Evolutionary conservation across 2,113 vertebrate genomes (phyloP), one percentile per base, ranked within the genome.

Genomic region (Chamaetylas fuelleborni): DNA sequence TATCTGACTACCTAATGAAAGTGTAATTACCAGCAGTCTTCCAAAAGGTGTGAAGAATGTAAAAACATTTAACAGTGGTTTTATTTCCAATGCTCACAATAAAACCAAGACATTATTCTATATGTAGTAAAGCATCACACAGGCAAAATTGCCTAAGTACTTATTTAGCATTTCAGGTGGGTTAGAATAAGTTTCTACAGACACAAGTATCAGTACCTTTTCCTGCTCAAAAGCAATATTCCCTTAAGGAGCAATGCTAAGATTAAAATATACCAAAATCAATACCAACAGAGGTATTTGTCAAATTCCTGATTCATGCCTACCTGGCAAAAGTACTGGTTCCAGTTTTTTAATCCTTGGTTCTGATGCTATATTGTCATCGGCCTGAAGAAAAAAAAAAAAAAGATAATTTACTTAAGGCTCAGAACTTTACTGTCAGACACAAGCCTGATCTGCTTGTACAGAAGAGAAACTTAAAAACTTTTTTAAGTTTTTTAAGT

Each of bases 311-410:
- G 40, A 80, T 83, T 81, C 43, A 74, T 9, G 66, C 96, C 98
- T 97, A 99, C 99, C 99, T 98, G 98, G 98, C 95, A 99, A 96
- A 95, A 99, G 98, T 47, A 98, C 98, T 3, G 99, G 98, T 87
- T 99, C 99, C 98, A 99, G 97, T 92, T 99, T 99, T 96, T 98
- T 99, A 92, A 99, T 98, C 56, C 98, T 98, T 77, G 98, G 98
- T 73, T 99, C 98, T 81, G 98, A 97, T 3, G 78, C 95, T 86
- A 97, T 97, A 94, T 97, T 98, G 69, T 98, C 98, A 38, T 99
- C 99, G 64, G 98, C 97, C 99, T 99, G 91, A 94, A 62, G 58
- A 7, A 74, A 80, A 88, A 72, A 80, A 88, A 72, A 1, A 5
- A 16, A 29, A 11, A 5, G 8, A 62, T 1, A 5, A 42, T 45